These are phyloP conservation scores for Sinocyclocheilus maitianheensis DNA, from an alignment of 2,113 vertebrate genomes.

Conservation along the genomic window DNA sequence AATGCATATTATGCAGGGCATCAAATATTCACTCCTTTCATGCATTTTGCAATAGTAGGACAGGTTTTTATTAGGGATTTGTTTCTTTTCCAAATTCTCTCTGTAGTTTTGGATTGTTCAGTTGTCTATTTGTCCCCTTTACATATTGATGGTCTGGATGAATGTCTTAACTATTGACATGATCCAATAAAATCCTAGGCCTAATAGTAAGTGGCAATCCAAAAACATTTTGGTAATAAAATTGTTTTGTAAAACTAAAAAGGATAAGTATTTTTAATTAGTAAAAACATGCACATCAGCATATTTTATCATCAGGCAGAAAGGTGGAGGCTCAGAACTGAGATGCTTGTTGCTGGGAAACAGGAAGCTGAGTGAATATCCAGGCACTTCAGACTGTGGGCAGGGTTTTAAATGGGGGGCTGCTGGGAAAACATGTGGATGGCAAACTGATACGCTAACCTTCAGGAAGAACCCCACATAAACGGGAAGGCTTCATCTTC, in stretches of 20 bases:
- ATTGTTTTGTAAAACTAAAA: too few species aligned
- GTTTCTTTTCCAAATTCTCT: neutral
- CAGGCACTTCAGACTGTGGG: constrained; percentile 27
- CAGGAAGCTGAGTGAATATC: constrained; percentile 21
- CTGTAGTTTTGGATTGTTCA: neutral
- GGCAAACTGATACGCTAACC: neutral
- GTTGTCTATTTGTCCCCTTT: too few species aligned
- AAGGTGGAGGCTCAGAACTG: neutral
- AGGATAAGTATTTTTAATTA: too few species aligned
- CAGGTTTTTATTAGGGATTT: neutral
- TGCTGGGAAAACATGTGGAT: constrained; percentile 40
- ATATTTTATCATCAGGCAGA: neutral
- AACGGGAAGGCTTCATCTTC: constrained; percentile 13
- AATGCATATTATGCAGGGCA: neutral
- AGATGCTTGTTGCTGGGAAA: constrained; percentile 40
- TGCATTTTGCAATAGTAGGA: neutral
- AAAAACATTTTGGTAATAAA: too few species aligned
- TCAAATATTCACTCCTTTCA: neutral
- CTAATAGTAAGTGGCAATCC: neutral
- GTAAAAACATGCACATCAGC: neutral
- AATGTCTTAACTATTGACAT: neutral
- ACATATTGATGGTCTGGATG: too few species aligned
- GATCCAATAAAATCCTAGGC: neutral
- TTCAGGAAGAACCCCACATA: constrained; percentile 20
- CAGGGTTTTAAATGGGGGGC: constrained; percentile 7